A percentile compares a stretch with the other conserved stretches of the same genome.
phyloP scores from a whole-genome alignment of 2,888 invertebrate genomes.

The Synergus umbraculus region DNA sequence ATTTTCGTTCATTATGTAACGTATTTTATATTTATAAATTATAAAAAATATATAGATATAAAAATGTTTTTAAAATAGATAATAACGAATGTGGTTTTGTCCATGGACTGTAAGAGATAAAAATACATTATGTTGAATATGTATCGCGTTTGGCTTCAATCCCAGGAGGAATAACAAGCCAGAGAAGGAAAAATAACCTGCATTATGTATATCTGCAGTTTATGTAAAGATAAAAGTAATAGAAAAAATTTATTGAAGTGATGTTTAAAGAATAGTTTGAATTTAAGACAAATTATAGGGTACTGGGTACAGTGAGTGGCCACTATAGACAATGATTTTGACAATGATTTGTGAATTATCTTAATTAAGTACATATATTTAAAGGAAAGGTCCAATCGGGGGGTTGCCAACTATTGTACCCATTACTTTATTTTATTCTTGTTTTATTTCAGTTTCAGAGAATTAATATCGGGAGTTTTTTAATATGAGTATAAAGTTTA shows the following conservation, averaged over 20 bases:
- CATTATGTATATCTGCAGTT: slow-evolving; percentile 21
- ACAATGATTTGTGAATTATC: no score
- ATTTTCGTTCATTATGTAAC: not conserved
- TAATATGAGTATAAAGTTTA: not conserved
- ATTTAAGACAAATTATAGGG: not conserved
- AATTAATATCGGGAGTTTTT: not conserved
- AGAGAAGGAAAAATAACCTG: slow-evolving; percentile 18
- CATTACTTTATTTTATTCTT: not conserved
- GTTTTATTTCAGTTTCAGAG: not conserved
- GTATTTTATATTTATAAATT: not conserved
- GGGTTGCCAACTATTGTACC: no score
- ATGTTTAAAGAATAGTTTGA: not conserved
- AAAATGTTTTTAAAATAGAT: not conserved
- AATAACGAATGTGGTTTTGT: not conserved
- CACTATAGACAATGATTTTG: no score
- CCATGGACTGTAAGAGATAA: not conserved
- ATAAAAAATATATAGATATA: not conserved
- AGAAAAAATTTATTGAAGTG: slow-evolving; percentile 5
- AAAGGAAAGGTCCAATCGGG: no score
- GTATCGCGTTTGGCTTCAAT: slow-evolving; percentile 7
- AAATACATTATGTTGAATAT: slow-evolving; percentile 11
- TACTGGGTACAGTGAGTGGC: no score
- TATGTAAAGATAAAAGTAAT: slow-evolving; percentile 16
- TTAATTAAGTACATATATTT: no score
- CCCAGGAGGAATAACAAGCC: slow-evolving; percentile 11